Evolutionary conservation across 2,113 vertebrate species (phyloP), one percentile per base, ranked within the genome.

Genomic region (Odobenus rosmarus): DNA sequence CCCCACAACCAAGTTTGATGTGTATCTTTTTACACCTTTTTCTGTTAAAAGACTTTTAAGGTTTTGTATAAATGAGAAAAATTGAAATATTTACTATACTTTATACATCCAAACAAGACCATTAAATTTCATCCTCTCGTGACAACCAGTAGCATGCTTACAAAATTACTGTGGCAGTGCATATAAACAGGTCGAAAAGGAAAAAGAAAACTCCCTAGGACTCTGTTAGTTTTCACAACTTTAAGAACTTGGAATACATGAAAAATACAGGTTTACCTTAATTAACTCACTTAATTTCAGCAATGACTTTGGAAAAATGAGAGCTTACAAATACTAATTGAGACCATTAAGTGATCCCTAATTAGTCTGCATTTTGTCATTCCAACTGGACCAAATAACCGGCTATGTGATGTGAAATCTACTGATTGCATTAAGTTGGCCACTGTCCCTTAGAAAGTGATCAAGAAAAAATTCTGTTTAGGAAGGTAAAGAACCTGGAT

Each of bases 381-480:
- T 93, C 81, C 31, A 57, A 55, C 16, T 87, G 36, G 61, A 49
- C 51, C 33, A 84, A 87, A 83, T 67, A 96, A 96, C 59, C 67
- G 61, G 89, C n/a, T 79, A 31, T 71, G n/a, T 72, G 88, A 90
- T 69, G 51, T 49, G 55, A 93, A 93, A 81, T 64, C 87, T 79
- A 93, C 53, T 79, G 14, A 96, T 0, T 82, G 72, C 31, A 64
- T 5, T 0, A 55, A 94, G 55, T 12, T 90, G 69, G 94, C 69
- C 71, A 61, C 23, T 76, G 26, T 88, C 19, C 36, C 62, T 79
- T 97, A 88, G 84, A 95, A 96, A 90, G 31, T 49, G 31, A 95
- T 79, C 71, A 93, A 95, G 61, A 85, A 97, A 85, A 97, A 92
- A 67, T 81, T 71, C 28, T 92, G 81, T 61, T 85, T 61, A 39